Base-by-base conservation (phyloP, 2,113 vertebrate species). In the Urocynchramus pylzowi region DNA sequence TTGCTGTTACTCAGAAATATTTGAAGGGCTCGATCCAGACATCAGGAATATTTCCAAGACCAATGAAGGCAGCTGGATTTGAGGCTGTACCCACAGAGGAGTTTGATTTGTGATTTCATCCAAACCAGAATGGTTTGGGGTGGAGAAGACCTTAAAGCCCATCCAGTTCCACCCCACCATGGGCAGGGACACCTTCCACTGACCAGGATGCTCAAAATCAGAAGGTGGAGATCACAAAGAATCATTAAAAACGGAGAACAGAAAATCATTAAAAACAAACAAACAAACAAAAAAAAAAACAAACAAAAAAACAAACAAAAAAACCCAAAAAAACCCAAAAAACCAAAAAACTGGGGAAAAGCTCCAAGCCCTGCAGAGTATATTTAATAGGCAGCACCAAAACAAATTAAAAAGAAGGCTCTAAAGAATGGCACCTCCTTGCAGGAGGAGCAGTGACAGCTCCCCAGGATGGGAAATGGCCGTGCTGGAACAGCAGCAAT, bases 401-500 rank as follows among this genome's bases (percentile, higher is more conserved):
- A 81, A 67, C 33, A 64, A 88, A 88, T 61, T 21, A 26, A 84
- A 89, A 67, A 13, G 47, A 49, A 90, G 74, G 65, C 18, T 86
- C 50, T 44, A 84, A 93, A 74, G 23, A 57, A 57, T 1, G 26
- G 74, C 78, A 56, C 33, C 71, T 74, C 95, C 89, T 84, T 57
- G 53, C 56, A 71, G 4, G 20, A 93, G 77, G 68, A 60, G 50
- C 0, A 16, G 68, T 61, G 75, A 91, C 86, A 88, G 93, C 94
- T 98, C 87, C 56, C 88, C 39, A 16, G 70, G 84, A 91, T 8
- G 79, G 47, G 41, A 37, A 52, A 52, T 47, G 56, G 3, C 73
- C 31, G 92, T 10, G 79, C 82, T 81, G 93, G 96, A 92, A 95
- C 92, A 93, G 89, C 84, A 84, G 76, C 9, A 33, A 74, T 97